Conservation (phyloP, 2,888 invertebrate species). For the Spilosoma lubricipeda region DNA sequence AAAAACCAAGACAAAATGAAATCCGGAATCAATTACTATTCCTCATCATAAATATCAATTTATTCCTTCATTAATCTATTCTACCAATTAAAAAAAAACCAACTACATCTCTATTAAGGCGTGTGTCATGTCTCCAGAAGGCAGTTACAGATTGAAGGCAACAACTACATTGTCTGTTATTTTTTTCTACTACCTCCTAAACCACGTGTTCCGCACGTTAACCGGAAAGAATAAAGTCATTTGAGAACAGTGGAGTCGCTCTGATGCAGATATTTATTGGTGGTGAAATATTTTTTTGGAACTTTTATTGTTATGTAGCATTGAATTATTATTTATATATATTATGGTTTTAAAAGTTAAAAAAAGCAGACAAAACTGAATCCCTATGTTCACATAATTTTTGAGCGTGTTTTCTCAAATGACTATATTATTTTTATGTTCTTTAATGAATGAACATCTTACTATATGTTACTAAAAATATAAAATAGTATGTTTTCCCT, state of each 20-base stretch:
- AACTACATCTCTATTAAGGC: slow-evolving; percentile 35
- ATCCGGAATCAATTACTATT: not conserved
- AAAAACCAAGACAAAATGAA: not conserved
- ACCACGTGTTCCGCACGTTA: slow-evolving; percentile 81
- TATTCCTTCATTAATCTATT: slow-evolving; percentile 15
- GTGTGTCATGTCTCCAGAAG: slow-evolving; percentile 38
- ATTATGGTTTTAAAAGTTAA: no score
- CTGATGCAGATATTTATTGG: slow-evolving; percentile 11
- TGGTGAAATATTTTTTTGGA: not conserved
- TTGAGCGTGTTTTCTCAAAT: not conserved
- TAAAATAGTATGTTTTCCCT: no score
- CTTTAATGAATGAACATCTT: not conserved
- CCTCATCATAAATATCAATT: slow-evolving; percentile 8
- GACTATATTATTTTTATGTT: no score
- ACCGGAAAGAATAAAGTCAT: slow-evolving; percentile 59
- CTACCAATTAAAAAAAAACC: slow-evolving; percentile 17
- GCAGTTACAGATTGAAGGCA: slow-evolving; percentile 51
- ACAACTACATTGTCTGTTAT: slow-evolving; percentile 57
- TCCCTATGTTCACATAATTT: not conserved
- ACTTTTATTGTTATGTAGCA: not conserved
- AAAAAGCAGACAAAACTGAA: not conserved
- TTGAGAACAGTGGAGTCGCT: slow-evolving; percentile 52
- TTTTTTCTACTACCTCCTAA: slow-evolving; percentile 66
- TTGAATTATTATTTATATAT: no score
- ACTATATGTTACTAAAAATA: not conserved